These are phyloP conservation scores for Hemitrygon akajei DNA, from an alignment of 2,797 vertebrate genomes.

Conservation along the genomic window DNA sequence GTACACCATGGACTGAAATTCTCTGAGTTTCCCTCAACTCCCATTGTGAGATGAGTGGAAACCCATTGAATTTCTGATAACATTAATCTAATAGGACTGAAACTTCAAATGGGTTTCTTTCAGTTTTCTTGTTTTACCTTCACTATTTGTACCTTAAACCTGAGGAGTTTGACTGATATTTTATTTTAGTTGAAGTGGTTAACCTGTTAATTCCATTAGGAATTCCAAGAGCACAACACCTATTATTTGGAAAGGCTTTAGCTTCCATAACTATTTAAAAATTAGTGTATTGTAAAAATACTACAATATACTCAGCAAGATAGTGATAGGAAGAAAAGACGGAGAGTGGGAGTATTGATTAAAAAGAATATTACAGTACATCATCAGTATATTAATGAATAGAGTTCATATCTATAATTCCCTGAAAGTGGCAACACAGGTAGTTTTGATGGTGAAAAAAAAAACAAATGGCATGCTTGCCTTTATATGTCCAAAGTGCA, in stretches of 20 bases:
- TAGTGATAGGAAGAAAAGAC: too few relatives aligned
- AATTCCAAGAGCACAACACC: background rate
- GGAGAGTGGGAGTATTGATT: too few relatives aligned
- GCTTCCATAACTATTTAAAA: background rate
- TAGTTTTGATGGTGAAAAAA: too few relatives aligned
- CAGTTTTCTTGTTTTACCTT: background rate
- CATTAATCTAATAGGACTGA: background rate
- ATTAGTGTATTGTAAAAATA: background rate
- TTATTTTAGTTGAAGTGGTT: background rate
- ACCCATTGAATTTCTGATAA: background rate
- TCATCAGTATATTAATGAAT: too few relatives aligned
- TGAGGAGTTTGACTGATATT: background rate
- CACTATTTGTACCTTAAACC: background rate
- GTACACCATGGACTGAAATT: background rate
- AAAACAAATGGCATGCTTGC: too few relatives aligned
- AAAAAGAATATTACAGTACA: too few relatives aligned
- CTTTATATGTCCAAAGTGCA: too few relatives aligned
- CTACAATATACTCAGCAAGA: background rate
- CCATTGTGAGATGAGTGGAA: background rate
- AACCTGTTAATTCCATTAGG: background rate
- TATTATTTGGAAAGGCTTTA: background rate
- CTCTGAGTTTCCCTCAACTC: background rate
- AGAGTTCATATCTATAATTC: too few relatives aligned
- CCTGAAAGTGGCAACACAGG: too few relatives aligned
- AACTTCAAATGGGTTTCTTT: background rate